A percentile compares a stretch with the other conserved stretches of the same genome.
Evolutionary conservation across 2,797 vertebrate species (phyloP).

Genomic region (Taenioides sp.): DNA sequence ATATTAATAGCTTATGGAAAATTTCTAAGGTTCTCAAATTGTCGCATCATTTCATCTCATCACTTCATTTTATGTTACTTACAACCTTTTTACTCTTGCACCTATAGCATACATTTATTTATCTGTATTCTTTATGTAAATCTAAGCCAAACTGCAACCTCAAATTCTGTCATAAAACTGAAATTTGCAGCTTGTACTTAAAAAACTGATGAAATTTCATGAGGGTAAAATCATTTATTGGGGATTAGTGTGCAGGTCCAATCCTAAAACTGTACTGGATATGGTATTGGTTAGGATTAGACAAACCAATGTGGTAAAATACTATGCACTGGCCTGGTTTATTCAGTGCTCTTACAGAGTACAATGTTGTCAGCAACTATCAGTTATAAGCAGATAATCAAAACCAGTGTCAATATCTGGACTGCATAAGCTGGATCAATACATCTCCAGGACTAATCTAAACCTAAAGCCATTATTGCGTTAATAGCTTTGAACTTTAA

Average conservation of each 20-base stretch:
- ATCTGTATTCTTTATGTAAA: background rate
- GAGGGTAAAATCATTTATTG: background rate
- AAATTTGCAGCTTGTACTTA: background rate
- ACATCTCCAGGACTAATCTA: background rate
- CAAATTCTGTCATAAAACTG: background rate
- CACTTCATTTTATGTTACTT: conserved; percentile 51
- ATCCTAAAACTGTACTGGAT: background rate
- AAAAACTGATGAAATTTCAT: background rate
- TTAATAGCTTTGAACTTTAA: background rate
- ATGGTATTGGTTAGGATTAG: background rate
- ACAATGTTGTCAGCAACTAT: background rate
- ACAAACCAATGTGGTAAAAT: background rate
- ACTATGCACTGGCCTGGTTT: background rate
- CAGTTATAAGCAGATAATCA: background rate
- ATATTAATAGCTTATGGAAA: background rate
- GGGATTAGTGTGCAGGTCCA: background rate
- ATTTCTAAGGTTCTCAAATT: background rate
- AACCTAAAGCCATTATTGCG: background rate
- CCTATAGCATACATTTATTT: background rate
- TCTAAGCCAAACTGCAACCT: background rate
- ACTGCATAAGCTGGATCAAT: background rate
- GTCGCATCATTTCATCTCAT: conserved; percentile 74
- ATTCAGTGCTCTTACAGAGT: background rate
- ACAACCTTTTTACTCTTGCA: background rate
- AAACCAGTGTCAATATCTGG: background rate